These are phyloP conservation scores for Gadopsis bispinosus DNA, from an alignment of 2,797 vertebrate genomes.

Conservation along the genomic window DNA sequence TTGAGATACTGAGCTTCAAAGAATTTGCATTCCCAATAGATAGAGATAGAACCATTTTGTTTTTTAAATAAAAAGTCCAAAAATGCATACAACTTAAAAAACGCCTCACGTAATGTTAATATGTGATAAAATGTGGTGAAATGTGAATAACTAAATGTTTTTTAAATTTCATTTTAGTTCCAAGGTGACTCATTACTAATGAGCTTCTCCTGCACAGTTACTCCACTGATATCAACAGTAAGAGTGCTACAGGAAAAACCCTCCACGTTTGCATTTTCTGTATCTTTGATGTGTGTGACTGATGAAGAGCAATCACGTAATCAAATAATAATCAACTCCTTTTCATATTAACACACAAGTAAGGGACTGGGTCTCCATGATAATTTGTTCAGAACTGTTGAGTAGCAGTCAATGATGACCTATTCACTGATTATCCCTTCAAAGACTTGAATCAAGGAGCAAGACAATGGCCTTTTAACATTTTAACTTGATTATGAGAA, in stretches of 20 bases:
- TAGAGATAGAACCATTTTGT: too few species aligned
- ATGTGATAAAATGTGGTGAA: too few species aligned
- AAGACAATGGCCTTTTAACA: conserved; percentile 7
- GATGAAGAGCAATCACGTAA: conserved; percentile 15
- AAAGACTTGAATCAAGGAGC: conserved; percentile 24
- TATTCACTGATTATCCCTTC: conserved; percentile 29
- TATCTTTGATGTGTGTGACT: conserved; percentile 9
- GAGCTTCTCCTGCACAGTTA: conserved; percentile 30
- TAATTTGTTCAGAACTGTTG: conserved; percentile 15
- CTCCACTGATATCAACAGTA: conserved; percentile 12
- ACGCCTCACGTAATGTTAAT: too few species aligned
- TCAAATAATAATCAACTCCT: conserved; percentile 21
- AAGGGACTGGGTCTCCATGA: not conserved
- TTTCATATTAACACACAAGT: conserved; percentile 11
- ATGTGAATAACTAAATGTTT: too few species aligned
- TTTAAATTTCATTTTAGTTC: too few species aligned
- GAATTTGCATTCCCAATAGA: too few species aligned
- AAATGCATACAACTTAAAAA: too few species aligned
- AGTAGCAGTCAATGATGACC: conserved; percentile 9
- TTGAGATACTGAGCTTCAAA: too few species aligned
- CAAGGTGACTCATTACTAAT: conserved; percentile 2
- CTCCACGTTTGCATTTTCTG: conserved; percentile 9
- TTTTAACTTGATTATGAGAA: not conserved
- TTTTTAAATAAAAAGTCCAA: too few species aligned
- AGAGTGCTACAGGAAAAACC: conserved; percentile 15